phyloP scores from a whole-genome alignment of 1,140 invertebrate species.

The Scaptomyza hsui region DNA sequence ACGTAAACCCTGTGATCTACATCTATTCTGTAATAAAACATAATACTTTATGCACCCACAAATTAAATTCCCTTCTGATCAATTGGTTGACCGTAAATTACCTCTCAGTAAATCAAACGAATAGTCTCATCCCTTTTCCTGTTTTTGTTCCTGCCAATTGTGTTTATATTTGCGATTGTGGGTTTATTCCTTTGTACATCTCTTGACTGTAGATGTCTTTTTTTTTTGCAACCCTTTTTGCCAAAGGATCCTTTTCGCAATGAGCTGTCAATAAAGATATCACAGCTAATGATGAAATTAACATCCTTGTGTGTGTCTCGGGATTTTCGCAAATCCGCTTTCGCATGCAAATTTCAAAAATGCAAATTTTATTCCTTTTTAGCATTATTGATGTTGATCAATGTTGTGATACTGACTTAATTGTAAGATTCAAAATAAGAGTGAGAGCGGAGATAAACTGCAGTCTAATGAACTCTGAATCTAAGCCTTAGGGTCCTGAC shows the following conservation, averaged over 20 bases:
- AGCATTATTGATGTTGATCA: constrained; percentile 35
- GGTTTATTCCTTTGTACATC: constrained; percentile 54
- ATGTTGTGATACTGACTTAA: constrained; percentile 52
- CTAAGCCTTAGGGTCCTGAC: constrained; percentile 10
- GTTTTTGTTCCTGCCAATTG: constrained; percentile 24
- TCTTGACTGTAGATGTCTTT: constrained; percentile 56
- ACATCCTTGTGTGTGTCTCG: constrained; percentile 49
- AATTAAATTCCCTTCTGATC: not conserved
- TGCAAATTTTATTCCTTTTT: constrained; percentile 50
- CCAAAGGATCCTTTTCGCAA: constrained; percentile 24
- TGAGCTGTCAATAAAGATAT: constrained; percentile 50
- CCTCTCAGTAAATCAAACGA: constrained; percentile 3
- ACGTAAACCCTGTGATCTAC: constrained; percentile 69
- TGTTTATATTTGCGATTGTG: constrained; percentile 70
- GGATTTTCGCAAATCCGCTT: constrained; percentile 7
- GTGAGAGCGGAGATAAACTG: not conserved
- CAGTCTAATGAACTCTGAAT: constrained; percentile 30
- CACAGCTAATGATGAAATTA: constrained; percentile 65
- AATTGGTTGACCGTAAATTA: constrained; percentile 1
- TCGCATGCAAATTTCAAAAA: constrained; percentile 52
- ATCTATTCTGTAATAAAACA: constrained; percentile 57
- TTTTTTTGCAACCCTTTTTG: constrained; percentile 24
- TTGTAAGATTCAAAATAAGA: constrained; percentile 18
- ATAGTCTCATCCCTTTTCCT: constrained; percentile 9
- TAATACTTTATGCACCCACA: constrained; percentile 5